Evolutionary conservation across 2,113 vertebrate genomes (phyloP).

Genomic region (Anser brachyrhynchus): DNA sequence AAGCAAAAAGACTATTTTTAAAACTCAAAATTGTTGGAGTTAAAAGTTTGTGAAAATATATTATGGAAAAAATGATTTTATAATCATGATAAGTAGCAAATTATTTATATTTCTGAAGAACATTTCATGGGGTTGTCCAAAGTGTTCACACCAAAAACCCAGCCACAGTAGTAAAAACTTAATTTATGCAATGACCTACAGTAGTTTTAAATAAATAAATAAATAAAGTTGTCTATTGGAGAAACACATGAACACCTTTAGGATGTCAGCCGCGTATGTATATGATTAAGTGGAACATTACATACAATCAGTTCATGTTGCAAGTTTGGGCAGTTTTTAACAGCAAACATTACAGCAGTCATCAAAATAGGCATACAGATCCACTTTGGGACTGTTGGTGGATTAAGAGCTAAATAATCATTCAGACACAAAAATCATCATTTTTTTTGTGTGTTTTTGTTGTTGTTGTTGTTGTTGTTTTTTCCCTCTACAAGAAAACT

Average conservation of each 20-base stretch:
- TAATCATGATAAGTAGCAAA: not conserved
- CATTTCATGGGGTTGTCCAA: not conserved
- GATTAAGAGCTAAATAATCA: not conserved
- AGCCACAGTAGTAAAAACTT: not conserved
- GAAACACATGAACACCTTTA: not conserved
- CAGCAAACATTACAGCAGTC: not conserved
- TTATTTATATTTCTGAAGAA: not conserved
- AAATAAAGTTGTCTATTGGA: not conserved
- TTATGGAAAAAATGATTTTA: not conserved
- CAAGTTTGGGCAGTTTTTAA: not conserved
- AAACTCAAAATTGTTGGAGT: not conserved
- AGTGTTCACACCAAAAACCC: not conserved
- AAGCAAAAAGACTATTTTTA: not conserved
- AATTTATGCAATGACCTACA: not conserved
- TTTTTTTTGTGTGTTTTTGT: not conserved
- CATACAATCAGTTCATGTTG: fast-evolving
- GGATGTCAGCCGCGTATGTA: not conserved
- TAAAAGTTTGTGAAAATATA: not conserved
- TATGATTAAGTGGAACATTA: not conserved
- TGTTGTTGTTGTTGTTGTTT: not conserved
- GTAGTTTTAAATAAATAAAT: not conserved
- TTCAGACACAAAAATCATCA: not conserved
- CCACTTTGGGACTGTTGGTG: not conserved
- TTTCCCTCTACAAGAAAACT: not conserved
- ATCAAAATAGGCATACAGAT: not conserved